Conservation (phyloP, 2,113 vertebrate genomes). For the Peromyscus polionotus region DNA sequence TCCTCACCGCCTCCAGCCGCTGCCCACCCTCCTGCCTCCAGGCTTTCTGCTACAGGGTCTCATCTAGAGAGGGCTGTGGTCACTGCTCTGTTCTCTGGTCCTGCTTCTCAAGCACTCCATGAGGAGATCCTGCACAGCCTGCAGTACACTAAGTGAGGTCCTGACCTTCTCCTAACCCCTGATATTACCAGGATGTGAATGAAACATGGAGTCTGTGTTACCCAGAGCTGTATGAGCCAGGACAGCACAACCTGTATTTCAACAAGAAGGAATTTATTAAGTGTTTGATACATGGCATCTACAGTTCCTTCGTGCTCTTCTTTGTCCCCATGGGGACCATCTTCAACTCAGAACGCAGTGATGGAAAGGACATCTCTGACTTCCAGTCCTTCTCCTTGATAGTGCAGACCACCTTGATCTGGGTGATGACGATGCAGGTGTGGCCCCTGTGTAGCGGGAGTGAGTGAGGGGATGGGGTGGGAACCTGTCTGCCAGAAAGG, state of each 20-base stretch:
- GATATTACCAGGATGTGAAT: constrained; percentile 92
- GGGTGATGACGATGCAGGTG: constrained; percentile 94
- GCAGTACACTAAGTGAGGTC: constrained; percentile 17
- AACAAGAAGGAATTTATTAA: constrained; percentile 92
- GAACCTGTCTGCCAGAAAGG: constrained; percentile 8
- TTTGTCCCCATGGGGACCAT: constrained; percentile 94
- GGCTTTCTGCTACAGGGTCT: not conserved
- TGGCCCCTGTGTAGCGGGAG: not conserved
- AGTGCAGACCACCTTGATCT: constrained; percentile 94
- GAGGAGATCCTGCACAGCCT: constrained; percentile 39
- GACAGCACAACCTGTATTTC: constrained; percentile 95
- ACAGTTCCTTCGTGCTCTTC: constrained; percentile 96
- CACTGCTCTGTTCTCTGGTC: constrained; percentile 52
- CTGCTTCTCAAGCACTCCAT: not conserved
- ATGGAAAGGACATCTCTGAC: constrained; percentile 94
- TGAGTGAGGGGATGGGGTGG: not conserved
- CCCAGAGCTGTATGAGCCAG: constrained; percentile 94
- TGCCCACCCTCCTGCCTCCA: not conserved
- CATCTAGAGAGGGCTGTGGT: constrained; percentile 29
- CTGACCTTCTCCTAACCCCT: constrained; percentile 54
- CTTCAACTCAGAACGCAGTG: constrained; percentile 90
- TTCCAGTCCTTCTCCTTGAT: constrained; percentile 96
- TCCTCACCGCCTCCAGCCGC: not conserved
- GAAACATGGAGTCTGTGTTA: constrained; percentile 94
- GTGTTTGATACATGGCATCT: constrained; percentile 93